Percentiles rank a stretch among this genome's conserved stretches.
phyloP scores from a whole-genome alignment of 2,113 vertebrate species.

The Rutilus rutilus region DNA sequence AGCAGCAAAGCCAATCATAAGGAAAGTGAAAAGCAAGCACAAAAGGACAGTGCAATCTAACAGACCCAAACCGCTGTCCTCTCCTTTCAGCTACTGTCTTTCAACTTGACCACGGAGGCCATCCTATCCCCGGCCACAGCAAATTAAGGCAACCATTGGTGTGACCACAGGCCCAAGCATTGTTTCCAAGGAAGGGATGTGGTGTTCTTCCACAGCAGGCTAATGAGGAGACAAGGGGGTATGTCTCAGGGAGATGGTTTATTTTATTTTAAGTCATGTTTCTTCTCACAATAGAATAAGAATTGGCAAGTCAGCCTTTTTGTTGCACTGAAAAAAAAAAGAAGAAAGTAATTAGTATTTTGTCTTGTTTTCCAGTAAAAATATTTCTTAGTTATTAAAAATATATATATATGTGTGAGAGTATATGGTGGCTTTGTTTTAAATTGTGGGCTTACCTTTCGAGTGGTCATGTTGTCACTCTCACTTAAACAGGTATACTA shows the following conservation, averaged over 20 bases:
- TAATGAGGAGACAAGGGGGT: slow-evolving; percentile 45
- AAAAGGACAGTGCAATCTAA: slow-evolving; percentile 3
- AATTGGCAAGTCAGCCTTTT: slow-evolving; percentile 11
- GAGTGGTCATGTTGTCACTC: background rate
- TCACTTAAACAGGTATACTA: background rate
- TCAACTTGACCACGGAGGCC: background rate
- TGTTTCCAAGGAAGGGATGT: slow-evolving; percentile 6
- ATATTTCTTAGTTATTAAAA: background rate
- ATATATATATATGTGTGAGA: background rate
- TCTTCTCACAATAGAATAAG: background rate
- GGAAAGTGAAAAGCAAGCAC: background rate
- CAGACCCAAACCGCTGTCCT: background rate
- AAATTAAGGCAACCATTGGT: slow-evolving; percentile 42
- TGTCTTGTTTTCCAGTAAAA: background rate
- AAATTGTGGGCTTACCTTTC: background rate
- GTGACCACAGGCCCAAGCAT: slow-evolving; percentile 30
- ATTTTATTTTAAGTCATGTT: slow-evolving; percentile 21
- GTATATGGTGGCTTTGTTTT: too few species aligned
- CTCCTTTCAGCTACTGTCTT: slow-evolving; percentile 20
- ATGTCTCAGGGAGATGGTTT: background rate
- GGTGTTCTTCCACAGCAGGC: slow-evolving; percentile 18
- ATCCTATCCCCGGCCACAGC: background rate
- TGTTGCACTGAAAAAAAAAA: background rate
- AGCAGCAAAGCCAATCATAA: background rate
- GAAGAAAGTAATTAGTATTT: background rate